These are phyloP conservation scores for Homarus americanus DNA, from an alignment of 1,140 invertebrate species.

Conservation along the genomic window DNA sequence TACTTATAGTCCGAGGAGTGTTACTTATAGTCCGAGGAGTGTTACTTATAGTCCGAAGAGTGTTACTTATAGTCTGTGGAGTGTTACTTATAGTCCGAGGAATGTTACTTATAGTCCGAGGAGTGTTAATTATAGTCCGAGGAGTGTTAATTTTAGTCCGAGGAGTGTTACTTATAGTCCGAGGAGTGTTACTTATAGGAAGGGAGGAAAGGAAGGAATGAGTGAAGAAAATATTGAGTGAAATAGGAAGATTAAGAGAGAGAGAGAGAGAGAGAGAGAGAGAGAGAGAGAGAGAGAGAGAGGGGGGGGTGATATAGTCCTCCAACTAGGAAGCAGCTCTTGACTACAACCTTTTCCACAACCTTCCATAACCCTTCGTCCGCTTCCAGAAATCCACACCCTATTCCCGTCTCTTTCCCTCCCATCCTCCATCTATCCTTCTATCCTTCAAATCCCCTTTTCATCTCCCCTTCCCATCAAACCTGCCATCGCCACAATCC, in stretches of 20 bases:
- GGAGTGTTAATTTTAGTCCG: too few relatives aligned
- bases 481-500: not conserved
- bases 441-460: not conserved
- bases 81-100: too few relatives aligned
- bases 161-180: too few relatives aligned
- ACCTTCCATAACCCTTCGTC: not conserved
- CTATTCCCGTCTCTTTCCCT: not conserved
- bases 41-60: too few relatives aligned
- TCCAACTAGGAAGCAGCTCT: not conserved
- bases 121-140: too few relatives aligned
- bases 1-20: too few relatives aligned
- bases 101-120: too few relatives aligned
- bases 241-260: not conserved
- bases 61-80: too few relatives aligned
- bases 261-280: slow-evolving; percentile 12
- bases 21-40: too few relatives aligned
- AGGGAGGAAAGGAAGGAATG: not conserved
- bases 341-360: not conserved
- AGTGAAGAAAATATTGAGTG: not conserved
- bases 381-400: not conserved
- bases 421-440: too few relatives aligned
- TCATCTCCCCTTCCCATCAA: not conserved
- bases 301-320: not conserved
- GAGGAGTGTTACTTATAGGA: too few relatives aligned
- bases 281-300: not conserved